Evolutionary conservation across 92 coral and sea anemone species (phyloP), one percentile per base, ranked within the genome.

Genomic region (Epizoanthus ramosus): DNA sequence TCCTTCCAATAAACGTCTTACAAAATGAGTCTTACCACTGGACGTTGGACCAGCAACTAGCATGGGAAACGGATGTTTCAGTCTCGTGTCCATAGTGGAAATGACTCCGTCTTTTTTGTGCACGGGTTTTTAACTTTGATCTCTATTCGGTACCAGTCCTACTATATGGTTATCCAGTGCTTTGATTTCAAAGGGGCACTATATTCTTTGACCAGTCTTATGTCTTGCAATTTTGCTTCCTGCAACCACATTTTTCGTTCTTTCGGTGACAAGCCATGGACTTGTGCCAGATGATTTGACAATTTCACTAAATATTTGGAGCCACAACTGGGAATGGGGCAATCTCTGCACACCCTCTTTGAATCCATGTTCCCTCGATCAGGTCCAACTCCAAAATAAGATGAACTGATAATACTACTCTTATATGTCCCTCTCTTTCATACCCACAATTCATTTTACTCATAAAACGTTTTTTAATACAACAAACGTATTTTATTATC

Each of bases 291-390:
- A 71, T 79, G 89, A 60, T 86, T 80, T 52, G 85, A 80, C 22
- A 86, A 69, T 80, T 81, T 80, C 19, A 86, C 81, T 47, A 87
- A 41, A 81, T 71, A 80, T 63, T 87, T 87, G 16, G 89, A 57
- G 3, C 80, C 85, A 79, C 89, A 85, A 33, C 60, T 65, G 35
- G 71, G 79, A 52, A 83, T 31, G 35, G 80, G 80, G 75, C 80
- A 84, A 61, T 83, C 45, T 60, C 68, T 73, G 39, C 82, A 84
- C 3, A 35, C 56, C 9, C 74, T 59, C 24, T 68, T 68, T 18
- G 53, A 68, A 68, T 68, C 33, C 73, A 68, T 68, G 35, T 68
- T 68, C 21, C 12, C 52, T 66, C 41, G 76, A 8, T 71, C 31
- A 71, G 28, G 18, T 47, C 37, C 60, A 66, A 66, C 13, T 33